Conservation (phyloP, 2,888 invertebrate species). For the Eurytoma californica region DNA sequence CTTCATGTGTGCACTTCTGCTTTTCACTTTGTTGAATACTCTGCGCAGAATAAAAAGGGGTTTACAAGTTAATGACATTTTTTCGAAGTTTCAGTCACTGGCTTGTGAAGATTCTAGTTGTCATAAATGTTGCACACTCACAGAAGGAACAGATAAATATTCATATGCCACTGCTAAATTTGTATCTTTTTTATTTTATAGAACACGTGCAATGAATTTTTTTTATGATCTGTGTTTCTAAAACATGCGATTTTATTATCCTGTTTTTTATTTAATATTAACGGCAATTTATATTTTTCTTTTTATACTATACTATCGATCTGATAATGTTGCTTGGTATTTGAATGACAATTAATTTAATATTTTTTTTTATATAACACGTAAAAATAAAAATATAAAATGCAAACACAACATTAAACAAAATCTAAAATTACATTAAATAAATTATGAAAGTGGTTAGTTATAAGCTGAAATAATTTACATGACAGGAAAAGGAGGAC, state of each 20-base stretch:
- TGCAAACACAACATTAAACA: constrained; percentile 21
- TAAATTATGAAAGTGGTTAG: constrained; percentile 25
- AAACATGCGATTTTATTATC: constrained; percentile 20
- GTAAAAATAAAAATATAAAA: constrained; percentile 6
- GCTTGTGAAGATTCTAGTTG: constrained; percentile 19
- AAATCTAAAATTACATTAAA: constrained; percentile 20
- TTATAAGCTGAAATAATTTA: constrained; percentile 18
- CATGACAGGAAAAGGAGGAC: background rate
- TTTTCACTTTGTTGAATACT: constrained; percentile 98
- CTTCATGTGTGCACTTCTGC: constrained; percentile 99
- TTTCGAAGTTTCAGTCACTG: too few relatives aligned
- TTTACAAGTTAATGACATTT: background rate
- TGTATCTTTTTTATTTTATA: background rate
- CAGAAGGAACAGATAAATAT: constrained; percentile 14
- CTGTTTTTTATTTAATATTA: background rate
- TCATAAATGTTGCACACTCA: constrained; percentile 27
- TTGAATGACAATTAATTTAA: background rate
- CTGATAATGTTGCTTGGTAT: constrained; percentile 3
- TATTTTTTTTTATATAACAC: constrained; percentile 3
- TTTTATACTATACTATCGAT: background rate
- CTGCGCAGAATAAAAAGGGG: constrained; percentile 79
- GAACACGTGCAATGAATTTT: constrained; percentile 26
- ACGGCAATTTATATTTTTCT: background rate
- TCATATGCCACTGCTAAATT: constrained; percentile 27
- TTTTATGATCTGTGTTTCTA: background rate